Evolutionary conservation across 2,797 vertebrate genomes (phyloP).

Genomic region (Acrocephalus scirpaceus): DNA sequence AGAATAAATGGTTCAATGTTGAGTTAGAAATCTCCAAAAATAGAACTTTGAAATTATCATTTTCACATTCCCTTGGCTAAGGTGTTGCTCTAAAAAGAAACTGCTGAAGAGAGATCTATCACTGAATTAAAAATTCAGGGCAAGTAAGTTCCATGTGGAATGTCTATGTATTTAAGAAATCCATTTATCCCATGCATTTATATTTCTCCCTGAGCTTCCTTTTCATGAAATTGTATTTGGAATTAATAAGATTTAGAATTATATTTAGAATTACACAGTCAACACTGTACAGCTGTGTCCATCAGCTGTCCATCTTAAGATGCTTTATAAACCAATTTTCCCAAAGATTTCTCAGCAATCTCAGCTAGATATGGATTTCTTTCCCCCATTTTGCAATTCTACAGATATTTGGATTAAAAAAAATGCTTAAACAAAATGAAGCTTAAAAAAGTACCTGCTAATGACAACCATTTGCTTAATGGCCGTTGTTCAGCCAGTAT

Average conservation of each 20-base stretch:
- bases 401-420: neutral
- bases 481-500: neutral
- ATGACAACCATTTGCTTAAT: neutral
- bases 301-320: neutral
- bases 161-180: neutral
- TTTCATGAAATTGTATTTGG: neutral
- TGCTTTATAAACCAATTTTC: neutral
- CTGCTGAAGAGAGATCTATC: neutral
- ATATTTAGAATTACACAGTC: neutral
- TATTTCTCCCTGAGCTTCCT: neutral
- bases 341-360: neutral
- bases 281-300: neutral
- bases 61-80: neutral
- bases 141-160: neutral
- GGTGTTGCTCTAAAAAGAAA: slow-evolving; percentile 9
- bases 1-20: neutral
- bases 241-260: slow-evolving; percentile 25
- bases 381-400: neutral
- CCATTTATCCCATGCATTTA: neutral
- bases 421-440: neutral
- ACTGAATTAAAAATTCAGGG: slow-evolving; percentile 23
- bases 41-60: neutral
- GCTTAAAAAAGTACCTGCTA: neutral
- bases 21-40: neutral
- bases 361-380: neutral